Conservation (phyloP, 1,140 invertebrate genomes). For the Forficula auricularia region DNA sequence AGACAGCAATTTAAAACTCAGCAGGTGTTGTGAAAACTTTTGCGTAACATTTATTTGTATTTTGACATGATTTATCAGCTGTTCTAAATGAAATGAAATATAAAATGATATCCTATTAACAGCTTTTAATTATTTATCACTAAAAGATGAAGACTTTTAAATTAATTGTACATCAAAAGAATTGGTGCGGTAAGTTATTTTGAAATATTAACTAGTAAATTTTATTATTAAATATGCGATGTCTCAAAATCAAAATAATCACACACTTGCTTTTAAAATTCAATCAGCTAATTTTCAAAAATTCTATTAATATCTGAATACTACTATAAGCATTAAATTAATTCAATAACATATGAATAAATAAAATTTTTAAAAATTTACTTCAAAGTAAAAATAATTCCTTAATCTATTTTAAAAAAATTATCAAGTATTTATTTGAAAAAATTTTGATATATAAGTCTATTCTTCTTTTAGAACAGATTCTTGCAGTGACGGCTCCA, state of each 20-base stretch:
- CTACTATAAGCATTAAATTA: background rate
- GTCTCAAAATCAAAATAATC: background rate
- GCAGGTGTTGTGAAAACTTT: no score
- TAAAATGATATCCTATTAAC: no score
- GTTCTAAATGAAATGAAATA: no score
- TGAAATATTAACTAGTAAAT: conserved; percentile 17
- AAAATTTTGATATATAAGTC: no score
- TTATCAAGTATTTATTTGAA: no score
- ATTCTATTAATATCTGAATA: background rate
- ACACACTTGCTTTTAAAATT: background rate
- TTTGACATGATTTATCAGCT: no score
- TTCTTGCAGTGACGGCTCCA: no score
- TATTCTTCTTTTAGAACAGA: no score
- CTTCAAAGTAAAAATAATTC: no score
- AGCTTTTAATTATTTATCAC: conserved; percentile 1
- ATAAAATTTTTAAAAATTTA: background rate
- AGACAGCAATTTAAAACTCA: no score
- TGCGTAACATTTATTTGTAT: no score
- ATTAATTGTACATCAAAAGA: conserved; percentile 59
- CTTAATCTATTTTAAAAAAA: no score
- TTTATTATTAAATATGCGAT: background rate
- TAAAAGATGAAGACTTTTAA: conserved; percentile 49
- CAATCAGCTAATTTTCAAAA: background rate
- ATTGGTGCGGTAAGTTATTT: conserved; percentile 45
- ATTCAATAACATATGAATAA: background rate